These are phyloP conservation scores for Antechinus flavipes DNA, from an alignment of 2,113 vertebrate species.

Conservation along the genomic window DNA sequence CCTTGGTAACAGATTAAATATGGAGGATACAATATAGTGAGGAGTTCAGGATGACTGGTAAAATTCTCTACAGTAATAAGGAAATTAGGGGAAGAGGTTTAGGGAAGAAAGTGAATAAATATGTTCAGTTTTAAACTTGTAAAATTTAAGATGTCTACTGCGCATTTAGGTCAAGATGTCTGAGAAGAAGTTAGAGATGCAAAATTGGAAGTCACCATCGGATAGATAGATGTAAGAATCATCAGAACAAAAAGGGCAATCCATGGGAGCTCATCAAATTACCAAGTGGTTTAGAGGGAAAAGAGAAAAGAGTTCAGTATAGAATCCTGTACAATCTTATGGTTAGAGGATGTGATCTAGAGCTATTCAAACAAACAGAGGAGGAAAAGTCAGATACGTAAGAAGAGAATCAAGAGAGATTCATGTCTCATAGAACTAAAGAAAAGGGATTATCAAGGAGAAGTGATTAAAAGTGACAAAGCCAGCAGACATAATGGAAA, in stretches of 20 bases:
- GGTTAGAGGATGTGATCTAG: background rate
- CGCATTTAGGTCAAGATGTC: background rate
- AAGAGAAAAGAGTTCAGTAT: background rate
- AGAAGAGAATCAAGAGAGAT: background rate
- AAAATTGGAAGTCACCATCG: accelerated
- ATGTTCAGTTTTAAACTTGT: background rate
- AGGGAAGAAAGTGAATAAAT: background rate
- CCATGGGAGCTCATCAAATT: background rate
- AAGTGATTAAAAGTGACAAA: background rate
- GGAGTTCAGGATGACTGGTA: background rate
- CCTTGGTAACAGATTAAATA: background rate
- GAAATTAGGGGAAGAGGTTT: background rate
- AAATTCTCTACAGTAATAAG: background rate
- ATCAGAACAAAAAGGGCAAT: background rate
- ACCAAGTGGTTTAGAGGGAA: background rate
- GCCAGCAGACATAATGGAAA: background rate
- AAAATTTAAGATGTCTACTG: background rate
- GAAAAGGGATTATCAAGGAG: background rate
- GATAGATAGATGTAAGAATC: background rate
- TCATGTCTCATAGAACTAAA: background rate
- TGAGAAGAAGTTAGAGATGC: background rate
- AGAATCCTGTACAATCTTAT: background rate
- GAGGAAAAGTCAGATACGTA: background rate
- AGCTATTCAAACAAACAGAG: background rate
- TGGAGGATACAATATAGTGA: background rate